Evolutionary conservation across 1,140 invertebrate species (phyloP).

Genomic region (Phymorhynchus buccinoides): DNA sequence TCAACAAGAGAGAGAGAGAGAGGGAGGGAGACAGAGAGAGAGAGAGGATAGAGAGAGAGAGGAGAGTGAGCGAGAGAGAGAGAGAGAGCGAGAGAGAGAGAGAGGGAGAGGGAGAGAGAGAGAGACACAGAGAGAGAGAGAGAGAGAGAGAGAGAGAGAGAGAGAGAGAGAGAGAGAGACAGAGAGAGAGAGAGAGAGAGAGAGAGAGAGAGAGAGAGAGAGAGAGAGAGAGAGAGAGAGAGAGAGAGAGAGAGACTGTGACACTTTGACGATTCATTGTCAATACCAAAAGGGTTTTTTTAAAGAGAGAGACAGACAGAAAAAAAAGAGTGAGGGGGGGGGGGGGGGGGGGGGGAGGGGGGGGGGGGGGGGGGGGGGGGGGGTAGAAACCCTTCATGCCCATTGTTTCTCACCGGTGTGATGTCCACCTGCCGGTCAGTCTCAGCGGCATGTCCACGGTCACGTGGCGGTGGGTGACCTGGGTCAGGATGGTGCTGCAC

Average conservation of each 20-base stretch:
- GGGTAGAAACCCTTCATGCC: neutral
- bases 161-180: neutral
- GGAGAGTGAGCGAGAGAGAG: neutral
- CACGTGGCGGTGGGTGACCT: constrained; percentile 30
- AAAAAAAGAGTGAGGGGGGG: neutral
- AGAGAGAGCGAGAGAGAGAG: neutral
- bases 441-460: constrained; percentile 19
- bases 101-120: neutral
- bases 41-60: neutral
- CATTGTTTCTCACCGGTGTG: constrained; percentile 37
- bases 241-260: constrained; percentile 1
- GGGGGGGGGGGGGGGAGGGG: too few relatives aligned
- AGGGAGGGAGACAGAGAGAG: neutral
- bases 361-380: too few relatives aligned
- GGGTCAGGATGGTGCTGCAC: constrained; percentile 33
- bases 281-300: too few relatives aligned
- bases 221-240: constrained; percentile 6
- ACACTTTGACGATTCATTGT: neutral
- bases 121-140: neutral
- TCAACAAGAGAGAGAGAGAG: too few relatives aligned
- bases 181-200: neutral
- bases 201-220: neutral
- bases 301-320: neutral
- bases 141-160: neutral
- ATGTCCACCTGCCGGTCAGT: constrained; percentile 33